phyloP scores from a whole-genome alignment of 2,113 vertebrate genomes.

The Tetrao urogallus region DNA sequence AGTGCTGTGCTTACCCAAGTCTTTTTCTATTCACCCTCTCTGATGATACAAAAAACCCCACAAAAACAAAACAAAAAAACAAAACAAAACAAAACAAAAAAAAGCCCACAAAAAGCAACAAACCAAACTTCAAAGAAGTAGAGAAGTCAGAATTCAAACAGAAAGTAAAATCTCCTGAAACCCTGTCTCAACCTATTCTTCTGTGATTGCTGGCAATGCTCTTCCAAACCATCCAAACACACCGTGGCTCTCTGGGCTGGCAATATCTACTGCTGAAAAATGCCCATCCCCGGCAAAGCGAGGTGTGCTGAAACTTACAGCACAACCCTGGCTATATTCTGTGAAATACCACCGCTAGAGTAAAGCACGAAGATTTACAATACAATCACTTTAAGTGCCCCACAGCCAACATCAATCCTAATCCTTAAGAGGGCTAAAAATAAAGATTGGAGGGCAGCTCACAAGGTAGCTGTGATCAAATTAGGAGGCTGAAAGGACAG shows the following conservation, averaged over 20 bases:
- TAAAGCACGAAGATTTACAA: constrained; percentile 94
- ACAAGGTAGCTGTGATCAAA: constrained; percentile 96
- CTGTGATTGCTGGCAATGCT: constrained; percentile 63
- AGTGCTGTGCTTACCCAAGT: constrained; percentile 59
- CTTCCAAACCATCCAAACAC: constrained; percentile 51
- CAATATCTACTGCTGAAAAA: constrained; percentile 45
- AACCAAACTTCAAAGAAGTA: constrained; percentile 26
- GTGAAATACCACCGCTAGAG: constrained; percentile 70
- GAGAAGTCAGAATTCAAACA: constrained; percentile 63
- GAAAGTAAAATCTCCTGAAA: constrained; percentile 55
- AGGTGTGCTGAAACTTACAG: constrained; percentile 69
- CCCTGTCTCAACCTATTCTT: constrained; percentile 59
- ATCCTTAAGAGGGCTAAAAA: constrained; percentile 99
- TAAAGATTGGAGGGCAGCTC: constrained; percentile 97
- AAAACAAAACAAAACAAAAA: constrained; percentile 1
- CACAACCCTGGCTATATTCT: constrained; percentile 55
- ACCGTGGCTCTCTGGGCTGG: constrained; percentile 32
- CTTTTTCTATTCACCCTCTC: constrained; percentile 54
- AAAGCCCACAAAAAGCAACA: neutral
- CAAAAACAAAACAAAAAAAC: neutral
- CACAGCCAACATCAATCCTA: constrained; percentile 99
- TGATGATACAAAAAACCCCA: constrained; percentile 22
- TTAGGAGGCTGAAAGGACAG: constrained; percentile 93
- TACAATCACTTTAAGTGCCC: constrained; percentile 99
- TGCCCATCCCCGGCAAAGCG: constrained; percentile 16